Base-by-base conservation (phyloP, 2,888 invertebrate genomes). In the Brachypalpus laphriformis region DNA sequence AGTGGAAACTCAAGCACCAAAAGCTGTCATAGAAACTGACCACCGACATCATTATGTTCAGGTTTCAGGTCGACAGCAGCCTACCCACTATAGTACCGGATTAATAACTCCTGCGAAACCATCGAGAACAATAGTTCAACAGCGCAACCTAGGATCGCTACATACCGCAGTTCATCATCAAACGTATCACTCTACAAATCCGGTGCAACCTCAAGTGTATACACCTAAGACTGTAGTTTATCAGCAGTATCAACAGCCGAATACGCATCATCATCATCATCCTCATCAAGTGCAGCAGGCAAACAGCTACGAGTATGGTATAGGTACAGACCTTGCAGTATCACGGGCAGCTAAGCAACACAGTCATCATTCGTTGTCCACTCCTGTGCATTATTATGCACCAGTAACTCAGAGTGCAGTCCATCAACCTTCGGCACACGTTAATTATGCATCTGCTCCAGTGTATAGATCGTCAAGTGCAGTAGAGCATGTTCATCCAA, bases 131-230 rank as follows among this genome's bases (percentile, higher is more conserved):
- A 57, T 34, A 20, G 51, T 31, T 7, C 77, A 70, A 42, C 72
- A 56, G 18, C 57, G 25, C 6, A 18, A 5, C 11, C 59, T 37
- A 18, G 40, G n/a, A 7, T 28, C 59, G 11, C 11, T 22, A 18
- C 49, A 14, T 16, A 22, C 31, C 14, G 7, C 40, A 16, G 8
- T 59, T 22, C 78, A 68, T 63, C 78, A 78, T 20, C 63, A 68
- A 31, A 31, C 66, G 28, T 61, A 71, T 71, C 68, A 82, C 11
- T 74, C 61, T n/a, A 16, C 72, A 54, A 82, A 71, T 61, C 18
- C 8, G n/a, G 11, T 61, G 37, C 82, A 77, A 61, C 82, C 77
- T 66, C 82, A 77, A 70, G 81, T 75, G 18, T 65, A 82, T 57
- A 63, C 75, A 51, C 81, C 63, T 57, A 82, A 82, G 77, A 77